Conservation (phyloP, 2,797 vertebrate species). For the Helostoma temminkii region DNA sequence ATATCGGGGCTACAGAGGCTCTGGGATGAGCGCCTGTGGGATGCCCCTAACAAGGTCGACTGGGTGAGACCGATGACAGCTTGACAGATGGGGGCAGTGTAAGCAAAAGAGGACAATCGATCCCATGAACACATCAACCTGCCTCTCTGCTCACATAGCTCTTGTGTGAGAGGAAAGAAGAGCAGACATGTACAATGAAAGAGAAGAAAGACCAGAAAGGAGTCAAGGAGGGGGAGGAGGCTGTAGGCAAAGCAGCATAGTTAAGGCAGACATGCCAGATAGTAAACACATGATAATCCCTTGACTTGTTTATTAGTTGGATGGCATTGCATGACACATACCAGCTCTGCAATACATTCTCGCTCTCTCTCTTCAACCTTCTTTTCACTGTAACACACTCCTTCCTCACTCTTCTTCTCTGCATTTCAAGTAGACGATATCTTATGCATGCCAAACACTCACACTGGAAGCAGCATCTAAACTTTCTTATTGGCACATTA, state of each 20-base stretch:
- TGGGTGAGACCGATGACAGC: conserved; percentile 70
- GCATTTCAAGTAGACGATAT: conserved; percentile 18
- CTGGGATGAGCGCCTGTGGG: conserved; percentile 22
- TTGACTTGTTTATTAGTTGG: conserved; percentile 81
- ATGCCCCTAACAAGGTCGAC: conserved; percentile 75
- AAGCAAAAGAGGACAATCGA: conserved; percentile 57
- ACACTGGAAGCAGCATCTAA: background rate
- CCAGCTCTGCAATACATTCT: conserved; percentile 34
- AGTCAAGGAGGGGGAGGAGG: conserved; percentile 20
- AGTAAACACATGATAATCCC: conserved; percentile 84
- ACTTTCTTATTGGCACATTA: conserved; percentile 5
- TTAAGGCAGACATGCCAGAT: conserved; percentile 70
- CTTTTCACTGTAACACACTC: conserved; percentile 31
- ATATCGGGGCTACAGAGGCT: conserved; percentile 63
- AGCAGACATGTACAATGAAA: conserved; percentile 11
- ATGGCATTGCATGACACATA: conserved; percentile 46
- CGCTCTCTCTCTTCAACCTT: conserved; percentile 16
- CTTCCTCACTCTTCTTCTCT: background rate
- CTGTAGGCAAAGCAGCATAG: conserved; percentile 26
- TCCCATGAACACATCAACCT: conserved; percentile 28
- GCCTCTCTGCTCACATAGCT: conserved; percentile 23
- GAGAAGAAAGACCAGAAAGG: conserved; percentile 5
- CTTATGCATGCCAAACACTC: background rate
- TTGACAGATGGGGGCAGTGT: conserved; percentile 74
- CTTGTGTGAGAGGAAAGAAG: background rate